These are phyloP conservation scores for Scaptomyza graminum DNA, from an alignment of 1,140 invertebrate genomes.

Conservation along the genomic window DNA sequence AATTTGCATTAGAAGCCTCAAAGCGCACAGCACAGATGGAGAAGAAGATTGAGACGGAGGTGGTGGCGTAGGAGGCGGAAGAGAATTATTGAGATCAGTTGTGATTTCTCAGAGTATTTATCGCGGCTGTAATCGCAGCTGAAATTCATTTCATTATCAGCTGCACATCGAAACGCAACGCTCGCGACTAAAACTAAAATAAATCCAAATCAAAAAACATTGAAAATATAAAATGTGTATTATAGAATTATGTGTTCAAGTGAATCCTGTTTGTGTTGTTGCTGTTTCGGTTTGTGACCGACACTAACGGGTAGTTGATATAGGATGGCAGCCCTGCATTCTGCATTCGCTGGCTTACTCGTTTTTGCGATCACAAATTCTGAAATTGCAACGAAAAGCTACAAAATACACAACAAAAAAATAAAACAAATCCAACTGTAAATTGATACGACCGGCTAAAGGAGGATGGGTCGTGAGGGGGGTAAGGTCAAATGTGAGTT, in stretches of 20 bases:
- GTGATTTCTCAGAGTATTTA: conserved; percentile 64
- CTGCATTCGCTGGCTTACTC: conserved; percentile 64
- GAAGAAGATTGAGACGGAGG: not conserved
- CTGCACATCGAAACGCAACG: conserved; percentile 50
- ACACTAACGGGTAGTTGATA: conserved; percentile 83
- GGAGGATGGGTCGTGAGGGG: not conserved
- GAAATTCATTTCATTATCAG: conserved; percentile 82
- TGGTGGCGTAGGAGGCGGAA: not conserved
- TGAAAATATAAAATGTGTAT: not conserved
- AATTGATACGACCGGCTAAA: conserved; percentile 2
- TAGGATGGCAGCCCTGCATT: not conserved
- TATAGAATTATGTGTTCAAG: not conserved
- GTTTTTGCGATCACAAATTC: conserved; percentile 84
- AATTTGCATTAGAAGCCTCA: conserved; percentile 53
- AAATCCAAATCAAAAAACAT: not conserved
- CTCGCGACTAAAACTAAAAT: conserved; percentile 5
- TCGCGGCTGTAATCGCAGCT: conserved; percentile 66
- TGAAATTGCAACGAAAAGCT: conserved; percentile 80
- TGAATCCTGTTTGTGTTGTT: conserved; percentile 38
- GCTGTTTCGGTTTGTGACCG: conserved; percentile 84
- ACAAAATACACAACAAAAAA: conserved; percentile 4
- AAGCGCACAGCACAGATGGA: conserved; percentile 4
- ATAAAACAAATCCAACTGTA: conserved; percentile 3
- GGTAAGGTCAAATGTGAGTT: conserved; percentile 20
- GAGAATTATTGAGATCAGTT: conserved; percentile 25